Base-by-base conservation (phyloP, 1,140 invertebrate species). In the Drosophila kepulauana region DNA sequence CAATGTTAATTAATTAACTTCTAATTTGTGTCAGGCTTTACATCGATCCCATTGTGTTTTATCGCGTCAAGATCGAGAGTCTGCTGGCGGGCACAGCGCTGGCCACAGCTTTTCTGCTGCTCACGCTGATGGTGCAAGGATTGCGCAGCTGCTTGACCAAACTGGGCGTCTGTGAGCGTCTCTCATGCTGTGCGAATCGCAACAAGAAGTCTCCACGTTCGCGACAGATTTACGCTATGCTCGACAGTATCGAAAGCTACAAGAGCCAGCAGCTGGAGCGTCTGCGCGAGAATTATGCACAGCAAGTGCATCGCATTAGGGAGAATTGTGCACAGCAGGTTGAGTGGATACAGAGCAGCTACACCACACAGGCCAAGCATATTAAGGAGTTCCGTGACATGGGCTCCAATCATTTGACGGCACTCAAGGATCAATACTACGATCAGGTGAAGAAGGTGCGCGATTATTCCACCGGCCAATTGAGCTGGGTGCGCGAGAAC, bases 311-410 rank as follows among this genome's bases (percentile, higher is more conserved):
- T 88, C 95, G 96, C 78, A 98, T 99, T 71, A 96, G 97, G 85
- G 97, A 99, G 78, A 99, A 99, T 82, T 99, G 97, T 89, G 95
- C 96, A 10, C 96, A 97, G 89, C 98, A 99, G 94, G 96, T 98
- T 92, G 98, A 99, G 88, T 97, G 96, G 95, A 97, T 99, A 67
- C 95, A 97, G 85, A 97, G 96, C 81, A 98, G 97, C 91, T 99
- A 99, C 92, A 95, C 96, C 74, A 94, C 95, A 11, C 97, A 98
- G 93, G 95, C 96, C 20, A 96, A 96, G 82, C 97, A 98, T 92
- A 94, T 99, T 13, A 95, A 96, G 68, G 97, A 98, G 80, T 97
- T 99, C 71, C 94, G 97, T 54, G 97, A 99, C 80, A 98, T 98
- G 86, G 98, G 98, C 3, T 96, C 96, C 4, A 96, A 95, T 85